Evolutionary conservation across 2,888 invertebrate species (phyloP).

Genomic region (Oxyscelio sp.): DNA sequence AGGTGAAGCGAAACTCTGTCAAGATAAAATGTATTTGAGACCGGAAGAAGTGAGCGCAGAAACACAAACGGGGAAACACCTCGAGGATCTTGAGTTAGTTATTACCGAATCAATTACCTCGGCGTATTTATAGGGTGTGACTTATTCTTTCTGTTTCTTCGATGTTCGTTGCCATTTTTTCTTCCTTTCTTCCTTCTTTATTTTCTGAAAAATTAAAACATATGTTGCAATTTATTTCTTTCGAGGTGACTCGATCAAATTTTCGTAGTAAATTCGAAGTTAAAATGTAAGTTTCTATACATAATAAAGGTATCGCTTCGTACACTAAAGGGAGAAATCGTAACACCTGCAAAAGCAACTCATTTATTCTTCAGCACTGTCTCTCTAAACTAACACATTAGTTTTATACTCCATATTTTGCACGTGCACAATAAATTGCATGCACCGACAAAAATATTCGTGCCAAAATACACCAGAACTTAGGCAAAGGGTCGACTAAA

Average conservation of each 20-base stretch:
- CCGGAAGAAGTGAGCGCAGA: conserved; percentile 52
- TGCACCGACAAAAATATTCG: conserved; percentile 30
- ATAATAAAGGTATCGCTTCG: neutral
- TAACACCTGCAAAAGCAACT: conserved; percentile 40
- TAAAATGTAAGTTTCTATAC: neutral
- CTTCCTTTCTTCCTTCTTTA: too few relatives aligned
- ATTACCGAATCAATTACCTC: conserved; percentile 88
- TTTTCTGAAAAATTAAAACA: too few relatives aligned
- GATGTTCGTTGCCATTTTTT: conserved; percentile 51
- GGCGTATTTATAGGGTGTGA: conserved; percentile 86
- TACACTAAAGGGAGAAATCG: neutral
- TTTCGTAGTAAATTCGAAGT: too few relatives aligned
- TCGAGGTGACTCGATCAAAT: too few relatives aligned
- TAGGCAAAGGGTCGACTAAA: conserved; percentile 44
- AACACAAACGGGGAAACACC: conserved; percentile 57
- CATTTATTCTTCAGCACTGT: neutral
- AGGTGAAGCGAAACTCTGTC: conserved; percentile 30
- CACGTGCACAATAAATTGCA: conserved; percentile 56
- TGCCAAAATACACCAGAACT: conserved; percentile 24
- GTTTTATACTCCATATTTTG: conserved; percentile 39
- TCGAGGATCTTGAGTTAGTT: conserved; percentile 85
- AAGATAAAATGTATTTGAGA: conserved; percentile 68
- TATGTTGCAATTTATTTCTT: too few relatives aligned
- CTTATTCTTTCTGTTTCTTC: conserved; percentile 82
- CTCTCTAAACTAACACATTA: conserved; percentile 48